These are phyloP conservation scores for Conus ventricosus DNA, from an alignment of 1,140 invertebrate genomes.

Conservation along the genomic window DNA sequence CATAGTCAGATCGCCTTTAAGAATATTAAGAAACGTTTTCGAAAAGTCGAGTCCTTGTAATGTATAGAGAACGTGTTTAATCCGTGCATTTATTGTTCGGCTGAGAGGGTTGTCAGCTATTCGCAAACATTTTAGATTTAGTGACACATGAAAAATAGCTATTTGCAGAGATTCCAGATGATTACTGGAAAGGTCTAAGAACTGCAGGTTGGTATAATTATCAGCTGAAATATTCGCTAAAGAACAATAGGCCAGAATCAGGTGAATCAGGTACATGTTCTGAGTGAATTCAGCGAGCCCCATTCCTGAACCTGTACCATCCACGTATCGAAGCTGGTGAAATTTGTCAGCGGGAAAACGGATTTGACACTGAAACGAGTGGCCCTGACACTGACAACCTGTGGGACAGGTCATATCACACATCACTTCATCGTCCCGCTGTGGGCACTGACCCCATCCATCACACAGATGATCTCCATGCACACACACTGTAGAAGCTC, in stretches of 20 bases:
- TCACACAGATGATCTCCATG: conserved; percentile 27
- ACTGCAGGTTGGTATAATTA: background rate
- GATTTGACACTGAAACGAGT: background rate
- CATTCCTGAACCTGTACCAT: conserved; percentile 3
- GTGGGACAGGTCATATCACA: conserved; percentile 41
- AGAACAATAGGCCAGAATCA: background rate
- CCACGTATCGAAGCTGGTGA: background rate
- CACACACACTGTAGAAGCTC: conserved; percentile 26
- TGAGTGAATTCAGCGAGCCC: background rate
- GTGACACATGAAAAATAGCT: background rate
- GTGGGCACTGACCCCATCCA: conserved; percentile 36
- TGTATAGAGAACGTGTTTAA: background rate
- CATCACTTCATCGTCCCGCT: conserved; percentile 39
- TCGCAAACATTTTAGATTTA: conserved; percentile 21
- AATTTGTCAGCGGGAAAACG: background rate
- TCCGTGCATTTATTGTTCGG: background rate
- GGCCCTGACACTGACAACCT: conserved; percentile 40
- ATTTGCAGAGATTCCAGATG: background rate
- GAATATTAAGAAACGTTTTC: background rate
- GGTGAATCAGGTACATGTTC: background rate
- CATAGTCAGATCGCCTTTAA: conserved; percentile 2
- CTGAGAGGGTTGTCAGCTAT: conserved; percentile 17
- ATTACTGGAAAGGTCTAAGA: conserved; percentile 36
- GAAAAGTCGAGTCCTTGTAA: conserved; percentile 9
- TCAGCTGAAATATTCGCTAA: background rate